Percentiles rank a stretch among this genome's conserved stretches.
These are phyloP conservation scores for Lathamus discolor DNA, from an alignment of 2,113 vertebrate genomes.

Conservation along the genomic window DNA sequence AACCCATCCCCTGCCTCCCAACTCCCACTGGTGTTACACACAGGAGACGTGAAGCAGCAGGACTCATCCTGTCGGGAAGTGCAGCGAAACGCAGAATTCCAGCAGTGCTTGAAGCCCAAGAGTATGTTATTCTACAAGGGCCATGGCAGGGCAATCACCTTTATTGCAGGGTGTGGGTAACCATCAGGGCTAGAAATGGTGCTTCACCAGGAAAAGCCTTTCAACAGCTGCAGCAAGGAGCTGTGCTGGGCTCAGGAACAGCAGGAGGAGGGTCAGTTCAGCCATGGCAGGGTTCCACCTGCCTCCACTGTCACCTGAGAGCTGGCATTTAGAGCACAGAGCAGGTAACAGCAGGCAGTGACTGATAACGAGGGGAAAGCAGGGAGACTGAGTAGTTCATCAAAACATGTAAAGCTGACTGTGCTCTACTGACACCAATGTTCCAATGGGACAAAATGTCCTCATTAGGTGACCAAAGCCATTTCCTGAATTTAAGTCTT, in stretches of 20 bases:
- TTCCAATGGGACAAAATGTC: not conserved
- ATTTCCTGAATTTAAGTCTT: not conserved
- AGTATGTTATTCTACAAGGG: not conserved
- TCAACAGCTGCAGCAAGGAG: not conserved
- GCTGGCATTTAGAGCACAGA: not conserved
- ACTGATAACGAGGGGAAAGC: not conserved
- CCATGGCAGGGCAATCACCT: not conserved
- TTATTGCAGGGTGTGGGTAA: accelerated
- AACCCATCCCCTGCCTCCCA: not conserved
- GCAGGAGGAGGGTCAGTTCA: not conserved
- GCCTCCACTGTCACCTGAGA: not conserved
- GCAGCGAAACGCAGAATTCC: not conserved
- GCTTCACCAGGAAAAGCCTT: not conserved
- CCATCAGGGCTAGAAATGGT: not conserved
- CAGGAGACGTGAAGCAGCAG: not conserved
- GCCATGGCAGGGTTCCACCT: not conserved
- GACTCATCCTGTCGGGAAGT: not conserved
- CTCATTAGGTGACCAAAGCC: not conserved
- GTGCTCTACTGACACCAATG: not conserved
- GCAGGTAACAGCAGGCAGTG: not conserved
- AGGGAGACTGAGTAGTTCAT: not conserved
- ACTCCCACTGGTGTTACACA: not conserved
- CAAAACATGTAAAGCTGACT: not conserved
- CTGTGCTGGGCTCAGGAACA: not conserved
- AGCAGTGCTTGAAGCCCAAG: not conserved